Evolutionary conservation across 1,140 invertebrate genomes (phyloP), one percentile per base, ranked within the genome.

Genomic region (Neuroterus valhalla): DNA sequence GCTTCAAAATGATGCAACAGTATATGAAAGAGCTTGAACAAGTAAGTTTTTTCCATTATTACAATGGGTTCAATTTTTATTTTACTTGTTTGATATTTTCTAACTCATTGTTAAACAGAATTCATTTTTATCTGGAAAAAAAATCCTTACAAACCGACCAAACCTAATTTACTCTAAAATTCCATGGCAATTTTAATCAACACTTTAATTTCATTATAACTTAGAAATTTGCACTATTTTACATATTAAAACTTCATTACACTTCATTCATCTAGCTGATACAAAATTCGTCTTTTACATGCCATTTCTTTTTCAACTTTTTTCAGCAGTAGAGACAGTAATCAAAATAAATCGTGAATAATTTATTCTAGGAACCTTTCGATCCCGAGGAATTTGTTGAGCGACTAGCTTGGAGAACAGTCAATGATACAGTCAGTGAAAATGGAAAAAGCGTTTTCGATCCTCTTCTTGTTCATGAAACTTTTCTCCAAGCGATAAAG

Each of bases 311-410:
- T 26, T 26, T 2, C 26, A 26, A 26, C 26, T 26, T 26, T 26
- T 26, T 26, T 26, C 2, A 26, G 4, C 26, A 26, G 6, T 10
- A n/a, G n/a, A n/a, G n/a, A n/a, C 3, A 50, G 5, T 17, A 50
- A 50, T 2, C n/a, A 50, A 55, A 55, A 15, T 62, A 14, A 26
- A 62, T 11, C 4, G 10, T 38, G 4, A 31, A 8, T 38, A 8
- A 38, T 38, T 38, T 8, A 38, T 8, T 38, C 75, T 79, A 96
- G 96, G 97, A 99, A 86, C 97, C 97, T 1, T 99, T 99, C 90
- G 96, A 99, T 92, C 94, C 97, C 23, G 96, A 97, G 89, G 98
- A 99, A 84, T 99, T 99, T 93, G 97, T 99, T 1, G 98, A 99
- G 89, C 91, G 97, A 72, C 91, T 99, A 78, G 98, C 98, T 72